A percentile compares a stretch with the other conserved stretches of the same genome.
Evolutionary conservation across 2,113 vertebrate species (phyloP).

Genomic region (Mastomys natalensis): DNA sequence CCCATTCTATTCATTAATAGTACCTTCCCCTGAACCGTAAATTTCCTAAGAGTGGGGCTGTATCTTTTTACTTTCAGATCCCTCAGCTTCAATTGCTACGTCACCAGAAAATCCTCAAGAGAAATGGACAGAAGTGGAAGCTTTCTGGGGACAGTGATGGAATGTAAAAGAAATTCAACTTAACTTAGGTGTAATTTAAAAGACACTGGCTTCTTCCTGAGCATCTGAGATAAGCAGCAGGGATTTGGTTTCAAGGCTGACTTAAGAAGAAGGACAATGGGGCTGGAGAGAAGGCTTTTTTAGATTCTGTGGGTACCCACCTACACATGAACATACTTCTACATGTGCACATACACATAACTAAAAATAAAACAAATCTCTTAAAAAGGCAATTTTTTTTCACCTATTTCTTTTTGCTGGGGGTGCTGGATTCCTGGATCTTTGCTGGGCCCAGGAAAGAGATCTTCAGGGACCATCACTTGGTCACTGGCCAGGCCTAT

Average conservation of each 20-base stretch:
- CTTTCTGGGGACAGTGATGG: neutral
- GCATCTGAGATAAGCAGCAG: neutral
- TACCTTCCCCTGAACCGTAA: neutral
- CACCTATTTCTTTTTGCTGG: conserved; percentile 8
- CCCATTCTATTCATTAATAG: neutral
- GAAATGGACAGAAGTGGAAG: conserved; percentile 18
- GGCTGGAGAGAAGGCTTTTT: neutral
- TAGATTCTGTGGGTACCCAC: neutral
- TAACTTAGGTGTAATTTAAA: neutral
- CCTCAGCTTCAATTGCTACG: neutral
- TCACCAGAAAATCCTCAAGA: neutral
- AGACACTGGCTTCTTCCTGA: neutral
- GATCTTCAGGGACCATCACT: conserved; percentile 1
- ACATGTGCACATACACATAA: neutral
- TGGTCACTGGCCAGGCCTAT: neutral
- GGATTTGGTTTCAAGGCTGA: conserved; percentile 53
- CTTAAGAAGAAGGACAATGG: conserved; percentile 23
- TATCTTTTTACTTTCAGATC: neutral
- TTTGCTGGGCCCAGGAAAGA: neutral
- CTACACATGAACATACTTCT: neutral
- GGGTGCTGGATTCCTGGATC: neutral
- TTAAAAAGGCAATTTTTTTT: conserved; percentile 61
- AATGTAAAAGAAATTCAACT: conserved; percentile 14
- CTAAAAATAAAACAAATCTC: neutral
- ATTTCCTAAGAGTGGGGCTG: neutral